Conservation (phyloP, 1,140 invertebrate species). For the Eufriesea mexicana region DNA sequence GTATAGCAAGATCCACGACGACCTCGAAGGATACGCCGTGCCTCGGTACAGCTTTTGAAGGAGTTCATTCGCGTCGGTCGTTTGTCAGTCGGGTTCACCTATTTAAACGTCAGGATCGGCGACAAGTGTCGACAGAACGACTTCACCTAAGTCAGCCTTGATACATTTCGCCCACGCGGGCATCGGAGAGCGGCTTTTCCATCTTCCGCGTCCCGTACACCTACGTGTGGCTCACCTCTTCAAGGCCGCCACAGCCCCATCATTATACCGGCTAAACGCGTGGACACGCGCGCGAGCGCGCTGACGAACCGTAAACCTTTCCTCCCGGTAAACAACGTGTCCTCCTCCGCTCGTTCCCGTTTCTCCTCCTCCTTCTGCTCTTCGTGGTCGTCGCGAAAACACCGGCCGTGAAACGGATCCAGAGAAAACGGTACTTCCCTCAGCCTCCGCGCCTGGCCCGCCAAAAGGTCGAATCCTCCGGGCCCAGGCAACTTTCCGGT, state of each 20-base stretch:
- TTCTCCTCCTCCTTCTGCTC: conserved; percentile 9
- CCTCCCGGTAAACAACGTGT: conserved; percentile 59
- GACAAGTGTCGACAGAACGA: conserved; percentile 69
- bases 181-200: conserved; percentile 75
- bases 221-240: conserved; percentile 69
- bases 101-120: conserved; percentile 64
- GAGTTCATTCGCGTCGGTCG: conserved; percentile 60
- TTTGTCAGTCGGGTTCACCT: conserved; percentile 62
- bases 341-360: conserved; percentile 67
- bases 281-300: conserved; percentile 37
- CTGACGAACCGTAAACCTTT: conserved; percentile 54
- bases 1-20: not conserved
- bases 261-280: conserved; percentile 49
- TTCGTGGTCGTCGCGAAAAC: conserved; percentile 22
- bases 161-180: conserved; percentile 80
- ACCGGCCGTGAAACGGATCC: conserved; percentile 29
- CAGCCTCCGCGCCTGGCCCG: not conserved
- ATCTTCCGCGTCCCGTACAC: conserved; percentile 79
- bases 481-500: conserved; percentile 11
- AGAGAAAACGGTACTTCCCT: conserved; percentile 14
- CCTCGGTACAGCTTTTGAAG: conserved; percentile 45
- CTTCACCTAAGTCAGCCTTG: conserved; percentile 74
- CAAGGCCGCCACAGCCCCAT: conserved; percentile 74
- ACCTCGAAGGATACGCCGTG: conserved; percentile 23
- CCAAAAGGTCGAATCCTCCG: not conserved